phyloP scores from a whole-genome alignment of 2,797 vertebrate species.

The Hydrocynus forskahlii region DNA sequence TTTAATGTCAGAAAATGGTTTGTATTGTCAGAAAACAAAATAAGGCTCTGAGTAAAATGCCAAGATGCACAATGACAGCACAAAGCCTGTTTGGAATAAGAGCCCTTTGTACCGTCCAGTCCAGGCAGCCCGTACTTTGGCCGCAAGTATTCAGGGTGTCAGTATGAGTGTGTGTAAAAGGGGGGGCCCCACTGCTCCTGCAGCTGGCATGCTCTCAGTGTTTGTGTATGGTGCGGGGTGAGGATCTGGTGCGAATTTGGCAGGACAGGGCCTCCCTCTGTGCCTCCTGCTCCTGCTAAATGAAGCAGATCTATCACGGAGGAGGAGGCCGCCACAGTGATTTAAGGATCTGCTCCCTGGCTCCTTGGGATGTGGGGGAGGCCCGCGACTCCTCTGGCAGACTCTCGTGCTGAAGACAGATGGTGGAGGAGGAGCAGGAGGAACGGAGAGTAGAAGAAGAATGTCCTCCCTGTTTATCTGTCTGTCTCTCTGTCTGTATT shows the following conservation, averaged over 20 bases:
- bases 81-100: background rate
- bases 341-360: conserved; percentile 78
- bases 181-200: conserved; percentile 43
- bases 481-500: conserved; percentile 56
- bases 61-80: background rate
- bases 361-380: conserved; percentile 73
- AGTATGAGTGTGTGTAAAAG: conserved; percentile 50
- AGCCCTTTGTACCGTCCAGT: conserved; percentile 13
- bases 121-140: conserved; percentile 26
- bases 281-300: conserved; percentile 80
- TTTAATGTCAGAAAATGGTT: background rate
- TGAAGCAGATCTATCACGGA: conserved; percentile 86
- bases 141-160: conserved; percentile 51
- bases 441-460: conserved; percentile 66
- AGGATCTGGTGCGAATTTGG: conserved; percentile 65
- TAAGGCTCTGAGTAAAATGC: background rate
- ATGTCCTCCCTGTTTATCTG: conserved; percentile 65
- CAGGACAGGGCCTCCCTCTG: conserved; percentile 78
- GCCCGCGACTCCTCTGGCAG: conserved; percentile 65
- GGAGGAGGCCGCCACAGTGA: conserved; percentile 81
- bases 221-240: conserved; percentile 75
- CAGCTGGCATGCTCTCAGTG: conserved; percentile 74
- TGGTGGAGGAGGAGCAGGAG: conserved; percentile 71
- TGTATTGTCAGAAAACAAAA: conserved; percentile 18
- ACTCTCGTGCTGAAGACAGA: conserved; percentile 78